Conservation (phyloP, 2,888 invertebrate genomes). For the Machimus rusticus region DNA sequence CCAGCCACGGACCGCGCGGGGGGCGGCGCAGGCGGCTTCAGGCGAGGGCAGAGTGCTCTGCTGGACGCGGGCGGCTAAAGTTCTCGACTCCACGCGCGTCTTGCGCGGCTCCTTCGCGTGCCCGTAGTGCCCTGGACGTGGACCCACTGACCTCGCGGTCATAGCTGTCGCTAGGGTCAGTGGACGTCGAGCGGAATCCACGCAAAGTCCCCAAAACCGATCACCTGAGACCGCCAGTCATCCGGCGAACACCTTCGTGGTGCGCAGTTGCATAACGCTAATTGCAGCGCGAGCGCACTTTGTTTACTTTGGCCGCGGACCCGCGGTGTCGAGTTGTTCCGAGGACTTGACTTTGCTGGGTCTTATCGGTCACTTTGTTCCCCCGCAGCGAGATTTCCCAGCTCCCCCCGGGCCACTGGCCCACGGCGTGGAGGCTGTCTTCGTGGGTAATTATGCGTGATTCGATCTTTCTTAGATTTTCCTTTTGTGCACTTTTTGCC, state of each 20-base stretch:
- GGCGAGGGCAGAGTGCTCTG: background rate
- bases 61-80: background rate
- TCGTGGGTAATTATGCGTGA: background rate
- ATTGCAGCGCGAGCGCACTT: conserved; percentile 25
- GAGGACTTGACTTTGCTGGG: conserved; percentile 15
- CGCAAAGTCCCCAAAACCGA: background rate
- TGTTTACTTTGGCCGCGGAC: conserved; percentile 18
- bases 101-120: background rate
- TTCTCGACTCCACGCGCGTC: background rate
- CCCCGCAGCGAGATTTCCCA: background rate
- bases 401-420: background rate
- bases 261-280: conserved; percentile 20
- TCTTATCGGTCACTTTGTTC: conserved; percentile 22
- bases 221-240: background rate
- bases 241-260: background rate
- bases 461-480: background rate
- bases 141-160: background rate
- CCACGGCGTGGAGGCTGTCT: background rate
- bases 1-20: background rate
- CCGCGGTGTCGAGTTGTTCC: background rate
- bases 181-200: background rate
- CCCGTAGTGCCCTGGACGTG: background rate
- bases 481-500: background rate
- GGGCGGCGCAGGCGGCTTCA: background rate
- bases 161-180: background rate